Conservation (phyloP, 1,140 invertebrate genomes). For the Drosophila erecta region DNA sequence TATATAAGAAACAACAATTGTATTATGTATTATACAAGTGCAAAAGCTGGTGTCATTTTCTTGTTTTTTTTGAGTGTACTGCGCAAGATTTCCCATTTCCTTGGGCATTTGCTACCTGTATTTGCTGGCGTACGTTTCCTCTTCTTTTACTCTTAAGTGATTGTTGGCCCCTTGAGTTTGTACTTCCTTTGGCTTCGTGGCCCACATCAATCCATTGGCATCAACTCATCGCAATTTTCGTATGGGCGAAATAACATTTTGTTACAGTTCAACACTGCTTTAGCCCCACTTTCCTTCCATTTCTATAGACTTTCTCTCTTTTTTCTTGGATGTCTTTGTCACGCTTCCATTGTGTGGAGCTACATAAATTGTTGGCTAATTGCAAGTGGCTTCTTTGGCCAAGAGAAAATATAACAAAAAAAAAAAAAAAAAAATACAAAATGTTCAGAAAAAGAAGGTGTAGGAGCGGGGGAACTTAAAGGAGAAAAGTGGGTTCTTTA, state of each 20-base stretch:
- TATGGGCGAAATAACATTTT: constrained; percentile 15
- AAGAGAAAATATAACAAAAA: neutral
- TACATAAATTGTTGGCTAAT: constrained; percentile 77
- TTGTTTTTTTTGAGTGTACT: neutral
- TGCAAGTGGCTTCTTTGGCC: constrained; percentile 62
- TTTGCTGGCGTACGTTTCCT: neutral
- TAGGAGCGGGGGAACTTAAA: neutral
- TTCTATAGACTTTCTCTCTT: neutral
- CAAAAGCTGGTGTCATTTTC: too few species aligned
- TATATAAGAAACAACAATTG: neutral
- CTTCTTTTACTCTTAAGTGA: neutral
- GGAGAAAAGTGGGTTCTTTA: neutral
- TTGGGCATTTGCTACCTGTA: constrained; percentile 21
- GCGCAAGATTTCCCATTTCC: constrained; percentile 43
- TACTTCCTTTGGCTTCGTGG: constrained; percentile 36
- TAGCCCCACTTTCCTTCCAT: neutral
- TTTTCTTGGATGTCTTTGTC: constrained; percentile 9
- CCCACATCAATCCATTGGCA: constrained; percentile 45
- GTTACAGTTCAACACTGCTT: constrained; percentile 18
- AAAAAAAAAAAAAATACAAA: neutral
- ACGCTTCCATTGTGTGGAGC: constrained; percentile 44
- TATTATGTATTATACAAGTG: too few species aligned
- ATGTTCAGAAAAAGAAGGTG: neutral
- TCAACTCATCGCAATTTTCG: constrained; percentile 19
- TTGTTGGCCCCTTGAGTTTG: constrained; percentile 20